Base-by-base conservation (phyloP, 1,140 invertebrate genomes). In the Cydia splendana region DNA sequence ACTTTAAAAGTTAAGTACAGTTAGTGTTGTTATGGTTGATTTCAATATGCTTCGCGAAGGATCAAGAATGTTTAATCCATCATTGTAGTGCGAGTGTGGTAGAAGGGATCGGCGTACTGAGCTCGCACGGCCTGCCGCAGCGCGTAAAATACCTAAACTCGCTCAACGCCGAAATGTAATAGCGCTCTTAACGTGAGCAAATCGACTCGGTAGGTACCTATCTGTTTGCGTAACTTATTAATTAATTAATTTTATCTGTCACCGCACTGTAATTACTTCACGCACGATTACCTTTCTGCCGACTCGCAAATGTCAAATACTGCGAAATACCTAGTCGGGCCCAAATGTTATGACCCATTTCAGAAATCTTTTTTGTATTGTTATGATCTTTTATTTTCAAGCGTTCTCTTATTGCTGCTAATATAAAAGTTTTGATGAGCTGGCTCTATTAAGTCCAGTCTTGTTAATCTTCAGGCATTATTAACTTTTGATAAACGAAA, bases 391-490 rank as follows among this genome's bases (percentile, higher is more conserved):
- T 78, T 76, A 76, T 79, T 62, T 62, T 62, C 18, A 76, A 82
- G 75, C 74, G 73, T 80, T 80, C 13, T 78, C 48, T 76, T 75
- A 53, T 73, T 76, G 51, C 69, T 80, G 76, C 76, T 80, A 79
- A 81, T 75, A 75, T 73, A 69, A 80, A 84, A 83, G 74, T 83
- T 83, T 82, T 75, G 28, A 79, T 77, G 57, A 81, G 75, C 79
- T 79, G 75, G 65, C 62, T 71, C 38, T 65, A 77, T 79, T 79
- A 81, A 77, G 20, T 20, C 15, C 6, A 57, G 53, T 20, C n/a
- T 18, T 62, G 53, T 62, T 62, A 62, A 62, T 62, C 15, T n/a
- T 79, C 67, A 77, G 74, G 53, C n/a, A 76, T 77, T 76, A 76
- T 75, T 34, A 38, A 74, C 57, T 77, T 73, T 62, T 69, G 74